phyloP scores from a whole-genome alignment of 2,797 vertebrate species.

The Eospalax fontanierii region DNA sequence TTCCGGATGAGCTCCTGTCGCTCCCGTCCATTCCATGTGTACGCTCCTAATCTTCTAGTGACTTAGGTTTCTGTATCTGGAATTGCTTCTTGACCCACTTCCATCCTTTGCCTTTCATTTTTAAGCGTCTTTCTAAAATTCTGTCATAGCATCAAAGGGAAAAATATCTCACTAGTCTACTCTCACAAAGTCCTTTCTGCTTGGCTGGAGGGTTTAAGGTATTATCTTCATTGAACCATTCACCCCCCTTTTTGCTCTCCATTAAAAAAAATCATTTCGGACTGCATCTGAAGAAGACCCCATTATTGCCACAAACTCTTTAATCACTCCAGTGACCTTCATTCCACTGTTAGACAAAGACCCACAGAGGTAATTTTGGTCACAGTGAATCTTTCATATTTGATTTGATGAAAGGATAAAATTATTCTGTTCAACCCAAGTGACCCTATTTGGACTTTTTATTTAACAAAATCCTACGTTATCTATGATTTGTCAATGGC shows the following conservation, averaged over 20 bases:
- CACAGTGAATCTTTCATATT: constrained; percentile 69
- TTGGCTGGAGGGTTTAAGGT: background rate
- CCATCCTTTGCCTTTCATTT: constrained; percentile 20
- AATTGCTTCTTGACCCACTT: background rate
- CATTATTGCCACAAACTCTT: constrained; percentile 54
- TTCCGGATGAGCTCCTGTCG: background rate
- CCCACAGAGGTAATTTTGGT: constrained; percentile 71
- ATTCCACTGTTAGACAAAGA: constrained; percentile 66
- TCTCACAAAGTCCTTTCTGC: constrained; percentile 55
- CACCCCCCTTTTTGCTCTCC: constrained; percentile 47
- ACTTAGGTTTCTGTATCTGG: background rate
- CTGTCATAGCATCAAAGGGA: constrained; percentile 58
- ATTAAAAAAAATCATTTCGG: constrained; percentile 68
- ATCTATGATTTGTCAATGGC: constrained; percentile 72
- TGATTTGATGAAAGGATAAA: constrained; percentile 76
- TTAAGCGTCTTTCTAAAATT: constrained; percentile 53
- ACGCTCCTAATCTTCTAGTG: background rate
- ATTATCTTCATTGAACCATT: constrained; percentile 65
- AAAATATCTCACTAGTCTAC: background rate
- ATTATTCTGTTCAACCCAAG: constrained; percentile 61
- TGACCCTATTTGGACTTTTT: constrained; percentile 73
- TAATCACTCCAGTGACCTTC: constrained; percentile 78
- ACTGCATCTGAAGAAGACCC: constrained; percentile 41
- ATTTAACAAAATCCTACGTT: constrained; percentile 77
- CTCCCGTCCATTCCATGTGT: background rate